Percentiles rank a stretch among this genome's conserved stretches.
These are phyloP conservation scores for Oplegnathus fasciatus DNA, from an alignment of 2,113 vertebrate species.

Conservation along the genomic window DNA sequence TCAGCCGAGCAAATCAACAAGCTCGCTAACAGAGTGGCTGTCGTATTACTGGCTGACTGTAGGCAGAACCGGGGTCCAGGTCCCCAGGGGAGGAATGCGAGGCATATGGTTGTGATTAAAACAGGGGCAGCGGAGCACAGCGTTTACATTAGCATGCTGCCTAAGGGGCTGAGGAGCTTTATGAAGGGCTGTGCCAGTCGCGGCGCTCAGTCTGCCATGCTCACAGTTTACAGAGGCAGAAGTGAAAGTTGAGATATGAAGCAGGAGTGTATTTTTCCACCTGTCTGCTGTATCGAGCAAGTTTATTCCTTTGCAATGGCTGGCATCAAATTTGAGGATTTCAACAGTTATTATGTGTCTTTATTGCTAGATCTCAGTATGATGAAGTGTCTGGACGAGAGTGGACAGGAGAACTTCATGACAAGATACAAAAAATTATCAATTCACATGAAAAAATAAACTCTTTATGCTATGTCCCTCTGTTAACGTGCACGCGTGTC, in stretches of 20 bases:
- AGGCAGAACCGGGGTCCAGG: slow-evolving; percentile 51
- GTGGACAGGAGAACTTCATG: not conserved
- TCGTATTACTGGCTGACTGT: slow-evolving; percentile 46
- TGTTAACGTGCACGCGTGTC: not conserved
- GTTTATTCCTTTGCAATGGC: slow-evolving; percentile 32
- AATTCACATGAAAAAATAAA: not conserved
- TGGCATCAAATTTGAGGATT: not conserved
- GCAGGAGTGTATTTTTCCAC: slow-evolving; percentile 22
- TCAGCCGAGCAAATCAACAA: slow-evolving; percentile 50
- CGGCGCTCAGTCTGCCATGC: slow-evolving; percentile 23
- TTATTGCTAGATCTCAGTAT: not conserved
- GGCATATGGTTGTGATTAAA: slow-evolving; percentile 80
- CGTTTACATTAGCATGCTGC: slow-evolving; percentile 72
- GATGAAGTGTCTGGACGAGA: not conserved
- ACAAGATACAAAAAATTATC: not conserved
- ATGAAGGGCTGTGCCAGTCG: slow-evolving; percentile 60
- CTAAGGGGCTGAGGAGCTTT: slow-evolving; percentile 60
- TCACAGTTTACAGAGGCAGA: slow-evolving; percentile 23
- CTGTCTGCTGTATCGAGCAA: not conserved
- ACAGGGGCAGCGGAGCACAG: slow-evolving; percentile 61
- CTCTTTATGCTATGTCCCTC: not conserved
- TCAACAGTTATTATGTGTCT: not conserved
- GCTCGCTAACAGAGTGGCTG: slow-evolving; percentile 44
- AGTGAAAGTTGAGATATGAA: slow-evolving; percentile 15
- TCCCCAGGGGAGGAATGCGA: slow-evolving; percentile 52